Evolutionary conservation across 2,888 invertebrate genomes (phyloP).

Genomic region (Micropterix aruncella): DNA sequence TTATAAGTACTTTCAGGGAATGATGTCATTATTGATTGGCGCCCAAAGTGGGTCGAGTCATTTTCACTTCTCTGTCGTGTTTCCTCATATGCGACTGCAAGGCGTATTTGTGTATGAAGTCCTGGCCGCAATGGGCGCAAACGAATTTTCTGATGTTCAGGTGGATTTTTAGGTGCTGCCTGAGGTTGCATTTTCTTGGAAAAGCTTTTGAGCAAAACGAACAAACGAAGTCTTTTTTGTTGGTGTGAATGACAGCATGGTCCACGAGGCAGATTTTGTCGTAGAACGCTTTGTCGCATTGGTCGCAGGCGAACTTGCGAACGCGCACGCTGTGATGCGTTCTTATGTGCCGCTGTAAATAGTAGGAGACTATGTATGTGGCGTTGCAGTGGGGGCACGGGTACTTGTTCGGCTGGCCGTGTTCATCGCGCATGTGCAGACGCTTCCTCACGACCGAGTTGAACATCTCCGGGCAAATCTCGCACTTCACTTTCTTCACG

Average conservation of each 20-base stretch:
- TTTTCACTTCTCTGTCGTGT: not conserved
- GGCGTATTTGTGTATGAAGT: constrained; percentile 19
- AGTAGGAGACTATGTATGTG: not conserved
- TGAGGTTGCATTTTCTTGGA: constrained; percentile 1
- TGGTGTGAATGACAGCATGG: not conserved
- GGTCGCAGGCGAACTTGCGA: not conserved
- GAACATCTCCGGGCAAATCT: constrained; percentile 2
- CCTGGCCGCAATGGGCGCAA: constrained; percentile 8
- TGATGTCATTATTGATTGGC: no score
- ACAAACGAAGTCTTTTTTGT: not conserved
- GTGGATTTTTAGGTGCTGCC: constrained; percentile 2
- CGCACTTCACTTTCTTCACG: not conserved
- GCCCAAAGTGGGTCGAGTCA: no score
- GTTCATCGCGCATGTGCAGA: constrained; percentile 2
- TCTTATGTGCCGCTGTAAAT: not conserved
- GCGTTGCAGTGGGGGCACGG: not conserved
- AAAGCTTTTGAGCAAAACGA: constrained; percentile 3
- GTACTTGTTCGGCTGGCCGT: not conserved
- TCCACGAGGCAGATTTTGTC: not conserved
- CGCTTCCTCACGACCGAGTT: not conserved
- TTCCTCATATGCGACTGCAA: constrained; percentile 18
- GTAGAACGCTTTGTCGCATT: not conserved
- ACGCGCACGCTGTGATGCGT: not conserved
- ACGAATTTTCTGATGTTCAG: constrained; percentile 12
- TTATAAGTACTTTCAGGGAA: no score